phyloP scores from a whole-genome alignment of 2,888 invertebrate genomes.

The Agrotis segetum region DNA sequence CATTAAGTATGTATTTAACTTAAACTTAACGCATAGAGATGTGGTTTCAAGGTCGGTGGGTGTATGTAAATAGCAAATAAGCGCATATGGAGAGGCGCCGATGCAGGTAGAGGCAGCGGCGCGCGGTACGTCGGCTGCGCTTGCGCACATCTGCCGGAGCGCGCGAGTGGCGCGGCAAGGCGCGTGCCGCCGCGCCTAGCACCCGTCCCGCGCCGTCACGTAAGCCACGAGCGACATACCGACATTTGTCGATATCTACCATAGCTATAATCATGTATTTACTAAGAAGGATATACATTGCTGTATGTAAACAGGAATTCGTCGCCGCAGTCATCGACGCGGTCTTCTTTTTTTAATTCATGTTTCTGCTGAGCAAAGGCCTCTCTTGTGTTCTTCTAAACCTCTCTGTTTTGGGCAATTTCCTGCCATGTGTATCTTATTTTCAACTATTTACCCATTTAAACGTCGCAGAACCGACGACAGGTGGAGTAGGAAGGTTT shows the following conservation, averaged over 20 bases:
- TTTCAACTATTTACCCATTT: background rate
- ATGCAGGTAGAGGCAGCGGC: slow-evolving; percentile 65
- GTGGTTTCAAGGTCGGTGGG: slow-evolving; percentile 63
- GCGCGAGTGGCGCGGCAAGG: slow-evolving; percentile 71
- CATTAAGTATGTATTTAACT: slow-evolving; percentile 24
- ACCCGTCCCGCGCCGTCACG: slow-evolving; percentile 65
- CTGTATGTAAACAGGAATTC: background rate
- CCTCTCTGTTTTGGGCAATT: too few relatives aligned
- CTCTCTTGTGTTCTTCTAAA: too few relatives aligned
- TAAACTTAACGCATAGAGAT: slow-evolving; percentile 48
- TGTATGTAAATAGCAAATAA: slow-evolving; percentile 65
- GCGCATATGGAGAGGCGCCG: slow-evolving; percentile 63
- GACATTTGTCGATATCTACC: slow-evolving; percentile 24
- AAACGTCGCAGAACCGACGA: too few relatives aligned
- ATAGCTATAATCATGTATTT: background rate
- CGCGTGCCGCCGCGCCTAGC: slow-evolving; percentile 67
- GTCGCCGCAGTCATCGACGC: background rate
- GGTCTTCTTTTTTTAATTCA: background rate
- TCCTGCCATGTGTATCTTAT: background rate
- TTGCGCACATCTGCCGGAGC: slow-evolving; percentile 84
- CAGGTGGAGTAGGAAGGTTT: too few relatives aligned
- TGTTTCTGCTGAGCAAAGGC: too few relatives aligned
- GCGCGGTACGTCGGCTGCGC: slow-evolving; percentile 71
- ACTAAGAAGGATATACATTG: background rate
- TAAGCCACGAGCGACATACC: slow-evolving; percentile 69